Conservation (phyloP, 2,113 vertebrate species). For the Aptenodytes forsteri region DNA sequence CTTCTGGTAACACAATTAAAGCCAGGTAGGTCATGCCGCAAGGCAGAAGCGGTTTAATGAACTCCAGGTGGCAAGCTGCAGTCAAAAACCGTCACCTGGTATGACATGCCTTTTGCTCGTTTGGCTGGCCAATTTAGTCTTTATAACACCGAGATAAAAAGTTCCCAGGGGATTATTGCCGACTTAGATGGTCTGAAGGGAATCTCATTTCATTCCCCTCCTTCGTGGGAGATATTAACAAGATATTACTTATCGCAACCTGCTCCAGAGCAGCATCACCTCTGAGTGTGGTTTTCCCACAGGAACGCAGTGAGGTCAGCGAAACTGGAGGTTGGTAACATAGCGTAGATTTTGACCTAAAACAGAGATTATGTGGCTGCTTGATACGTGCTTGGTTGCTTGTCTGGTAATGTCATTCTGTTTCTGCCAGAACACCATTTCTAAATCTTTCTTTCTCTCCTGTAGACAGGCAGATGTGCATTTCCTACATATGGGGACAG, state of each 20-base stretch:
- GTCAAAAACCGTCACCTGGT: background rate
- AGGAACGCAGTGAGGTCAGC: background rate
- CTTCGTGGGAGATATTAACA: background rate
- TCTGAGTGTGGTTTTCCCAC: background rate
- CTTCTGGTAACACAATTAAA: background rate
- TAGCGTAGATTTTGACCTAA: background rate
- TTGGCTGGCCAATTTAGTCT: background rate
- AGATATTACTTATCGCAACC: background rate
- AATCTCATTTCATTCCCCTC: background rate
- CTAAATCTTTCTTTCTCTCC: background rate
- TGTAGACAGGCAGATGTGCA: background rate
- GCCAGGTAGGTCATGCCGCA: background rate
- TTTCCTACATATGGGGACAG: background rate
- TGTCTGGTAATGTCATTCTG: background rate
- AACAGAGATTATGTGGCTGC: background rate
- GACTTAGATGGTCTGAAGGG: background rate
- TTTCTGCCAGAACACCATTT: background rate
- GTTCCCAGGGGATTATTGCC: background rate
- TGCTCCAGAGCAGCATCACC: background rate
- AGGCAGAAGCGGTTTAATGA: background rate
- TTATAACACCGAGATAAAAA: background rate
- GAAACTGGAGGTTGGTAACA: background rate
- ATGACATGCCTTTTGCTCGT: background rate
- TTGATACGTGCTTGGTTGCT: background rate
- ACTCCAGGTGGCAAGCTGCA: background rate